phyloP scores from a whole-genome alignment of 2,888 invertebrate species.

The Digitonthophagus gazella region DNA sequence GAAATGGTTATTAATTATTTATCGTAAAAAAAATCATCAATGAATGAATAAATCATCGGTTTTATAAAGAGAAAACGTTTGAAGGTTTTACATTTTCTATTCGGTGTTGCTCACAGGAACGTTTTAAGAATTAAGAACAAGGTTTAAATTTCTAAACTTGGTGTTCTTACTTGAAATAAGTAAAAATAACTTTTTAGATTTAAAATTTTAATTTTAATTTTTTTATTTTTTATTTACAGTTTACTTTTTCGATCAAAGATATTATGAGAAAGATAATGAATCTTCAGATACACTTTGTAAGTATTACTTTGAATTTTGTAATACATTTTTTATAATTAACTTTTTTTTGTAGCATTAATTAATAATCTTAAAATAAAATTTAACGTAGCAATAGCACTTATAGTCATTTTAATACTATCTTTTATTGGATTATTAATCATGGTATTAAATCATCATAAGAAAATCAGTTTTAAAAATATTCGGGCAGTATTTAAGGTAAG shows the following conservation, averaged over 20 bases:
- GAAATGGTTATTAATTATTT: not conserved
- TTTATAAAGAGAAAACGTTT: not conserved
- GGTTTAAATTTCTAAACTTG: not conserved
- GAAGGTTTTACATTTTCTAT: not conserved
- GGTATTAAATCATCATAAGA: slow-evolving; percentile 4
- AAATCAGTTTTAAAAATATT: slow-evolving; percentile 2
- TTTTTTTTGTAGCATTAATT: slow-evolving; percentile 2
- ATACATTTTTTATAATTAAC: not conserved
- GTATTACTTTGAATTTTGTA: not conserved
- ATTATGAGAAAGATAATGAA: slow-evolving; percentile 9
- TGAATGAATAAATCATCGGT: not conserved
- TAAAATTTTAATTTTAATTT: too few relatives aligned
- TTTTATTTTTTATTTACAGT: slow-evolving; percentile 17
- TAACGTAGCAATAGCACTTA: not conserved
- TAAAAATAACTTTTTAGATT: not conserved
- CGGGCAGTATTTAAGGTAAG: slow-evolving; percentile 9
- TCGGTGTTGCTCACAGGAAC: too few relatives aligned
- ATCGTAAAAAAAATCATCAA: not conserved
- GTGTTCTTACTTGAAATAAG: too few relatives aligned
- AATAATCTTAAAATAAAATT: slow-evolving; percentile 2
- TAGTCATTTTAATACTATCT: not conserved
- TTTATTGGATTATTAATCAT: slow-evolving; percentile 6
- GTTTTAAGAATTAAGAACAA: not conserved
- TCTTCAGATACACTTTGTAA: not conserved
- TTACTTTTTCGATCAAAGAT: slow-evolving; percentile 23